Percentiles rank a stretch among this genome's conserved stretches.
These are phyloP conservation scores for Dicrostonyx torquatus DNA, from an alignment of 2,797 vertebrate genomes.

Conservation along the genomic window DNA sequence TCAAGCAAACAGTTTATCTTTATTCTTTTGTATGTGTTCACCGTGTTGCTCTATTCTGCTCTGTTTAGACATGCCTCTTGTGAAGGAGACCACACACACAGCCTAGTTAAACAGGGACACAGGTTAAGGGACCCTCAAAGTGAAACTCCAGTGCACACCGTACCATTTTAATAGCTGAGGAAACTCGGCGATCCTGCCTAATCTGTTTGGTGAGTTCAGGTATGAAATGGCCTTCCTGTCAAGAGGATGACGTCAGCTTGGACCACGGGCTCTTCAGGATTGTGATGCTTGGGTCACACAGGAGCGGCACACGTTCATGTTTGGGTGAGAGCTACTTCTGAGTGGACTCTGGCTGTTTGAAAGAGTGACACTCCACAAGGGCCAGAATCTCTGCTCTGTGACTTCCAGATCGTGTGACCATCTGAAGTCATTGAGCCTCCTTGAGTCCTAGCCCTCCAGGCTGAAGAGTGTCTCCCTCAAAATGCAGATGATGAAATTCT, in stretches of 20 bases:
- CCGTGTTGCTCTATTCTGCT: constrained; percentile 26
- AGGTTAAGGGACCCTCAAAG: constrained; percentile 25
- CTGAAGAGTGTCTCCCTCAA: background rate
- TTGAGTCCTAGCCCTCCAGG: background rate
- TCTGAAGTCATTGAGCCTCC: background rate
- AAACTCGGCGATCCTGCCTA: background rate
- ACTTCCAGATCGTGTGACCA: background rate
- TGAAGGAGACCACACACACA: constrained; percentile 28
- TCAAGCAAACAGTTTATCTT: constrained; percentile 39
- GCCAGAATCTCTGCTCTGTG: background rate
- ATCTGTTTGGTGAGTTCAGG: background rate
- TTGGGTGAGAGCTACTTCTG: background rate
- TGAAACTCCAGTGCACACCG: background rate
- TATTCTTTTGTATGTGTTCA: constrained; percentile 49
- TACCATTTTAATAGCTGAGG: background rate
- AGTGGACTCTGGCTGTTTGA: background rate
- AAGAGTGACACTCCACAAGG: background rate
- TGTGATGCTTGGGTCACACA: background rate
- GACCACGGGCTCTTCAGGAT: background rate
- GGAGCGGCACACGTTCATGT: background rate
- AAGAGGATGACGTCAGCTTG: background rate
- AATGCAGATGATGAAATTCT: background rate
- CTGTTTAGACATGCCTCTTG: background rate
- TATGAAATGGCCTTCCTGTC: background rate
- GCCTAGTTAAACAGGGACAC: background rate